A percentile compares a stretch with the other conserved stretches of the same genome.
Conservation (phyloP, 2,888 invertebrate genomes). For the Papilio protenor region DNA sequence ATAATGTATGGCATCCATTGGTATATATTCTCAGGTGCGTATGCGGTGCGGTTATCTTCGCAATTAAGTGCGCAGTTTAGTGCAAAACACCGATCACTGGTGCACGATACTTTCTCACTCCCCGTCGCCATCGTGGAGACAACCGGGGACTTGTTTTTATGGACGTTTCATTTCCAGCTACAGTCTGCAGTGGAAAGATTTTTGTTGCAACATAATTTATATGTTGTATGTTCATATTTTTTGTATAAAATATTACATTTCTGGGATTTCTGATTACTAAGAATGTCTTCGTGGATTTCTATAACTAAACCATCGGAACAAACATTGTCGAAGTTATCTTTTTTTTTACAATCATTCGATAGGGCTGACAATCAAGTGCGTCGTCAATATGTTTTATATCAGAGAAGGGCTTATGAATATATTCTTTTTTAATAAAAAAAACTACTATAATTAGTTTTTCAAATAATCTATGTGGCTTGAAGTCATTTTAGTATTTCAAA, state of each 20-base stretch:
- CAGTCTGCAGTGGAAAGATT: conserved; percentile 29
- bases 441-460: no score
- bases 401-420: no score
- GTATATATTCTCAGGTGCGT: conserved; percentile 48
- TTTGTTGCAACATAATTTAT: conserved; percentile 25
- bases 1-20: conserved; percentile 30
- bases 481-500: no score
- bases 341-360: no score
- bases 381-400: no score
- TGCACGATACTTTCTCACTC: conserved; percentile 63
- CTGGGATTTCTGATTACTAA: neutral
- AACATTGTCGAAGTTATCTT: neutral
- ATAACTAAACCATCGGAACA: no score
- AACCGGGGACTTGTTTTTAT: conserved; percentile 36
- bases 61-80: conserved; percentile 56
- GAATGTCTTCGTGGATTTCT: neutral
- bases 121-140: conserved; percentile 54
- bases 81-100: conserved; percentile 59
- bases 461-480: no score
- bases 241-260: neutral
- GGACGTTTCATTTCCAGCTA: conserved; percentile 29
- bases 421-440: no score
- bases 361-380: no score
- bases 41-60: conserved; percentile 55
- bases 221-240: neutral